phyloP scores from a whole-genome alignment of 2,113 vertebrate genomes.

The Halichoerus grypus region DNA sequence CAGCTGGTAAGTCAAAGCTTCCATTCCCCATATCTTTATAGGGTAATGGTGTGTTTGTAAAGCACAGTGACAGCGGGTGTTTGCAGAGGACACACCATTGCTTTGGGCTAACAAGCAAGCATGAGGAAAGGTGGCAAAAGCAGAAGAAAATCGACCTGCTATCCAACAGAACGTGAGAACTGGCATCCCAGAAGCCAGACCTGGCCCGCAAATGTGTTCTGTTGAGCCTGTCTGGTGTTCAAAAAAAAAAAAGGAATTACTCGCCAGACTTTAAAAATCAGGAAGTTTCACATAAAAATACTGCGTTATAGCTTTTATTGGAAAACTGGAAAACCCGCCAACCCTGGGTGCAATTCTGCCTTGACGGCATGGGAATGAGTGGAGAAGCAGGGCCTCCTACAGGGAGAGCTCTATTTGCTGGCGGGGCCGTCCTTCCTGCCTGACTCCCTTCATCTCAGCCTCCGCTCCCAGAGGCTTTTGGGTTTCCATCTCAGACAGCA shows the following conservation, averaged over 20 bases:
- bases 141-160: accelerated
- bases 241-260: not conserved
- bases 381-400: no score
- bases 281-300: not conserved
- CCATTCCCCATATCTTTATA: accelerated
- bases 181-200: not conserved
- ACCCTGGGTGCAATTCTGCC: accelerated
- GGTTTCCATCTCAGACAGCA: not conserved
- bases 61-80: no score
- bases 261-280: not conserved
- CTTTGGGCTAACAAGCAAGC: no score
- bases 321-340: not conserved
- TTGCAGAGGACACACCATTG: accelerated
- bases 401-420: accelerated
- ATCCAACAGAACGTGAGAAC: accelerated
- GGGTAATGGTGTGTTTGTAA: not conserved
- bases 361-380: accelerated
- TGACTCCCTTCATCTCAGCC: accelerated
- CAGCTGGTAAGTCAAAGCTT: not conserved
- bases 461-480: accelerated
- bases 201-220: not conserved
- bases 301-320: not conserved
- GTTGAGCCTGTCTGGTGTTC: not conserved
- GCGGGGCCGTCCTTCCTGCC: accelerated
- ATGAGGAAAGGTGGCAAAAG: not conserved